Percentiles rank a stretch among this genome's conserved stretches.
phyloP scores from a whole-genome alignment of 2,888 invertebrate species.

The Limnephilus marmoratus region DNA sequence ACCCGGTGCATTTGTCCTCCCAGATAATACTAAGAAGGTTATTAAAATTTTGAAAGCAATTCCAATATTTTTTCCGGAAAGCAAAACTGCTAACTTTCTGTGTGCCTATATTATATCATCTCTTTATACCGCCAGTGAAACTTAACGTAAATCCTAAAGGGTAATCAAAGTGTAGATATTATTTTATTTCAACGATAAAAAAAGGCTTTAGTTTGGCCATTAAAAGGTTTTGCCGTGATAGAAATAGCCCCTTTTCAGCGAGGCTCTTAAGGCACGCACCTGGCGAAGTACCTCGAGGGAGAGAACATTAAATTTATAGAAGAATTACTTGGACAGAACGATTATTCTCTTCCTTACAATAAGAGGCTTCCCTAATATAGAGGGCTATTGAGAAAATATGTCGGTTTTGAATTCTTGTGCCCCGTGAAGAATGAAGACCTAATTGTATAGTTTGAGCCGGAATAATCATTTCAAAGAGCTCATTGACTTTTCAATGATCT shows the following conservation, averaged over 20 bases:
- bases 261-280: constrained; percentile 11
- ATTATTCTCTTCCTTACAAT: constrained; percentile 14
- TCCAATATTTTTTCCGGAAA: no score
- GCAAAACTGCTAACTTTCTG: not conserved
- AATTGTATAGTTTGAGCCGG: not conserved
- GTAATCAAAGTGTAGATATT: constrained; percentile 2
- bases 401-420: not conserved
- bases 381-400: not conserved
- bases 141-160: not conserved
- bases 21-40: no score
- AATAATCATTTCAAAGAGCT: not conserved
- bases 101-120: not conserved
- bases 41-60: no score
- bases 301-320: constrained; percentile 16
- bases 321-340: constrained; percentile 32
- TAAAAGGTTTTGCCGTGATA: constrained; percentile 16
- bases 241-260: not conserved
- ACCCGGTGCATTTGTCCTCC: no score
- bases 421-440: not conserved
- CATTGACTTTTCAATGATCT: not conserved
- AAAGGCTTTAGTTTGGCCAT: not conserved
- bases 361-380: not conserved
- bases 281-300: not conserved
- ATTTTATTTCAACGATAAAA: not conserved
- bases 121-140: not conserved